Base-by-base conservation (phyloP, 2,113 vertebrate species). In the rabbit (Oryctolagus cuniculus) region DNA sequence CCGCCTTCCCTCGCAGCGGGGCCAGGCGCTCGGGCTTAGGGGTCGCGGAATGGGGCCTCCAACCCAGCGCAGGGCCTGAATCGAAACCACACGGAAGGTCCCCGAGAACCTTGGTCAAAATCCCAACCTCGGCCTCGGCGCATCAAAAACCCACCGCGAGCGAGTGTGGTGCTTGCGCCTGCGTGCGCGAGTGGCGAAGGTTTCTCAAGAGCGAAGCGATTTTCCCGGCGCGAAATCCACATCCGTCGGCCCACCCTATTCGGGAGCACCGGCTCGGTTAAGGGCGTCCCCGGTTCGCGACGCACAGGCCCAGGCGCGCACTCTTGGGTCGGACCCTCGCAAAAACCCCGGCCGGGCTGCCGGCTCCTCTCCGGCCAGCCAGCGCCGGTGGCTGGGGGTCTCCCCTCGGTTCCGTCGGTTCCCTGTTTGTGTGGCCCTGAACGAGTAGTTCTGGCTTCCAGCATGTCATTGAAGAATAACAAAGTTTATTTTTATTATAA, bases 1-100 rank as follows among this genome's bases (percentile, higher is more conserved):
- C 15, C 24, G 13, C 31, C 2, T 44, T 10, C 55, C 58, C 0
- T 8, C 9, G 19, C 11, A 5, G 19, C 44, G 0, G 0, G 2
- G 74, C 22, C 12, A 1, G 74, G 67, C 2, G 36, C 80, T 16
- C 80, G 0, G 0, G 38, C 22, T 34, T 11, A 55, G 90, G 31
- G 49, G 27, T 31, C 10, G 24, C n/a, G 1, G 70, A 22, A 22
- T 3, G 3, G 5, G 34, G 66, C 64, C 74, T 89, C 55, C 24
- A 24, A 29, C 25, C 51, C 27, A 19, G 36, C 17, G n/a, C 27
- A 10, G 13, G 79, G 12, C 51, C 64, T 21, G 36, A 17, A 72
- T 17, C 55, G 36, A 15, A 0, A 58, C 31, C 15, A 10, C 7
- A 2, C 53, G 15, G 21, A 34, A 31, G 34, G 58, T 79, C 63